Conservation (phyloP, 2,113 vertebrate species). For the Furnarius figulus region DNA sequence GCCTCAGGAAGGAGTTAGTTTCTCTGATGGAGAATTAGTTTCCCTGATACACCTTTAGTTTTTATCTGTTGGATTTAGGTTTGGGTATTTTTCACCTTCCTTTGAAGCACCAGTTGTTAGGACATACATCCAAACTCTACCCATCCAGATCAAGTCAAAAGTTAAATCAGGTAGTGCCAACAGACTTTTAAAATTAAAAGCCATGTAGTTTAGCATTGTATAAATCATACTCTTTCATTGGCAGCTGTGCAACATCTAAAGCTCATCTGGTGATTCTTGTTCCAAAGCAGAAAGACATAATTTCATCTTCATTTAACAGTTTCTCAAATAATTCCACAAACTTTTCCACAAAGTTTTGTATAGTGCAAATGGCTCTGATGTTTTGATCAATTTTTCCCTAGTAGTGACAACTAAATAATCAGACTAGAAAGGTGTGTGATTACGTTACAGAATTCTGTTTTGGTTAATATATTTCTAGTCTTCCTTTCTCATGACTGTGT, state of each 20-base stretch:
- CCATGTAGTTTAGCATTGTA: not conserved
- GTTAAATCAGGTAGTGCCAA: not conserved
- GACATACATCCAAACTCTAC: not conserved
- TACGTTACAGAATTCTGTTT: slow-evolving; percentile 10
- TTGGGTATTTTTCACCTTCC: not conserved
- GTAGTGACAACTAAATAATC: not conserved
- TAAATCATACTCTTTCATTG: not conserved
- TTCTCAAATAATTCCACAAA: not conserved
- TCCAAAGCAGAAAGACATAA: not conserved
- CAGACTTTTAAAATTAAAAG: not conserved
- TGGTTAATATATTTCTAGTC: slow-evolving; percentile 29
- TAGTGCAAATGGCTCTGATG: not conserved
- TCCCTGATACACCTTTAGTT: not conserved
- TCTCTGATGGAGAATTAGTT: not conserved
- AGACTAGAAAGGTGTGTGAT: not conserved
- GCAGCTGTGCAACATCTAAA: not conserved
- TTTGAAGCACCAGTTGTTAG: not conserved
- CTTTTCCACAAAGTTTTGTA: not conserved
- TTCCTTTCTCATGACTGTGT: not conserved
- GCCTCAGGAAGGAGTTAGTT: not conserved
- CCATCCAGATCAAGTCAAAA: not conserved
- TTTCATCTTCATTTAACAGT: not conserved
- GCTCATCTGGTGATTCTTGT: not conserved
- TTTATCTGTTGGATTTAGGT: not conserved
- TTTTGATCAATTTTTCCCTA: not conserved